These are phyloP conservation scores for Andrena cerasifolii DNA, from an alignment of 1,140 invertebrate genomes.

Conservation along the genomic window DNA sequence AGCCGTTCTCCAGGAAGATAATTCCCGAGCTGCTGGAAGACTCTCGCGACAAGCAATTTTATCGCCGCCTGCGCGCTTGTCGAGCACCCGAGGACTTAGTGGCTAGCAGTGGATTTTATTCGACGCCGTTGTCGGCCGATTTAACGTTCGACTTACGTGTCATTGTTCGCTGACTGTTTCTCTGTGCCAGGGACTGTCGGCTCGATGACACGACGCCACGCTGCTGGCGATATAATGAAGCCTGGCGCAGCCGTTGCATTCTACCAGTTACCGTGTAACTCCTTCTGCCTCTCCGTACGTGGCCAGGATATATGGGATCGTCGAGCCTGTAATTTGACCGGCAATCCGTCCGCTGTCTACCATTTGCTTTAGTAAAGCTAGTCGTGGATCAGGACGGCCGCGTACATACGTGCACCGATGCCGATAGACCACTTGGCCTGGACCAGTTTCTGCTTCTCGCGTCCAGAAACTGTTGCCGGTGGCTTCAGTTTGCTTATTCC, in stretches of 20 bases:
- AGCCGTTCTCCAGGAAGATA: no score
- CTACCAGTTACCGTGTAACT: conserved; percentile 26
- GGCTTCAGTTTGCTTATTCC: no score
- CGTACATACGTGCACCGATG: conserved; percentile 18
- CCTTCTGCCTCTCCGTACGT: neutral
- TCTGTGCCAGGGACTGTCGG: conserved; percentile 16
- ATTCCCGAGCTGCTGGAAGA: no score
- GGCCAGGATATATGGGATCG: conserved; percentile 30
- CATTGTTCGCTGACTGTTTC: conserved; percentile 36
- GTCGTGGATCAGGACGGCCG: conserved; percentile 46
- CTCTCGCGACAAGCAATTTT: neutral
- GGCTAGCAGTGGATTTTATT: conserved; percentile 37
- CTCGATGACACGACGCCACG: conserved; percentile 51
- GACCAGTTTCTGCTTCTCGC: conserved; percentile 38
- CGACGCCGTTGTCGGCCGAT: conserved; percentile 29
- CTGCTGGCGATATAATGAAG: conserved; percentile 47
- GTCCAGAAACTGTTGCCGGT: no score
- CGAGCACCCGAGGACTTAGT: neutral
- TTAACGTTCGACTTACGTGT: conserved; percentile 51
- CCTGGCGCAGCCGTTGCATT: conserved; percentile 29
- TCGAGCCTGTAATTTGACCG: conserved; percentile 56
- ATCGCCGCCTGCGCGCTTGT: no score
- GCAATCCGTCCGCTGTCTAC: conserved; percentile 51
- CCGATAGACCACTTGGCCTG: conserved; percentile 31
- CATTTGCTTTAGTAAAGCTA: conserved; percentile 56